Conservation (phyloP, 2,797 vertebrate species). For the Taenioides sp. region DNA sequence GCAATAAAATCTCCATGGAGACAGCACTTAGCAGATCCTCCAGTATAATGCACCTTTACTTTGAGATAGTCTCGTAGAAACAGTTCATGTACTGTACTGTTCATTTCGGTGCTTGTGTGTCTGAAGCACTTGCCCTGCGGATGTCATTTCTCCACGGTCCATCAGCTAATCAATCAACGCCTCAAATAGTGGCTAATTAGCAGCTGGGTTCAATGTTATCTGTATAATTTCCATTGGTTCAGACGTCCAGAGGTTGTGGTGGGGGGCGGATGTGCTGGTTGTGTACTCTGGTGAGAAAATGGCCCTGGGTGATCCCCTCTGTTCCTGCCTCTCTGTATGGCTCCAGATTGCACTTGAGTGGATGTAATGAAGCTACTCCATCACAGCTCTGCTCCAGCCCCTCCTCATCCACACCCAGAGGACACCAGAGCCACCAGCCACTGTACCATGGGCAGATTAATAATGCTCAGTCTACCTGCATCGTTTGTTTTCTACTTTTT, state of each 20-base stretch:
- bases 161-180: slow-evolving; percentile 5
- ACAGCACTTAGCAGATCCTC: not conserved
- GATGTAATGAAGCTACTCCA: slow-evolving; percentile 77
- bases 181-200: slow-evolving; percentile 2
- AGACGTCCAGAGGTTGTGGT: not conserved
- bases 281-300: slow-evolving; percentile 26
- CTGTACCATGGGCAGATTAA: slow-evolving; percentile 39
- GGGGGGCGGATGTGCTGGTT: not conserved
- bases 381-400: slow-evolving; percentile 67
- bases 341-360: slow-evolving; percentile 76
- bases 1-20: not conserved
- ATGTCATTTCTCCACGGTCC: not conserved
- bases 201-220: not conserved
- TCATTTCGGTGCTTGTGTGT: not conserved
- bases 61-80: not conserved
- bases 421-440: slow-evolving; percentile 42
- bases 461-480: slow-evolving; percentile 32
- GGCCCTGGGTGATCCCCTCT: not conserved
- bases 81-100: too few species aligned
- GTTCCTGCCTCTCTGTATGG: slow-evolving; percentile 24
- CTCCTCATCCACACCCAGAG: slow-evolving; percentile 33
- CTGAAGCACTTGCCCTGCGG: not conserved
- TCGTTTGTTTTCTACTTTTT: slow-evolving; percentile 29
- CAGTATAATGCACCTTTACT: not conserved
- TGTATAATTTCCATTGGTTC: not conserved